These are phyloP conservation scores for Drosophila pegasa DNA, from an alignment of 2,888 invertebrate genomes.

Conservation along the genomic window DNA sequence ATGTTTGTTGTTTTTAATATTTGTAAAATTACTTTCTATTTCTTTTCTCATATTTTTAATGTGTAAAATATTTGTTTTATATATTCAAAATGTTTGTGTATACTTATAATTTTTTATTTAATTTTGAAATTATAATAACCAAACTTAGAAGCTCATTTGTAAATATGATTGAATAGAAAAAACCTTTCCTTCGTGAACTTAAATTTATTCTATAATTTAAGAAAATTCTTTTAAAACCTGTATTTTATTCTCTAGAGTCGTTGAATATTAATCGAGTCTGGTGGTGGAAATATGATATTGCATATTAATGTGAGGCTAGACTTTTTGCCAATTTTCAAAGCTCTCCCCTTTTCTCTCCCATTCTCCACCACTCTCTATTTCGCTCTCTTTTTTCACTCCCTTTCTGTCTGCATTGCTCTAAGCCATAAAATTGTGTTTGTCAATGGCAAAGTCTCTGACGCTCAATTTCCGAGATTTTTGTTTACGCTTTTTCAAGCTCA, in stretches of 20 bases:
- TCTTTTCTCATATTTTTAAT: no score
- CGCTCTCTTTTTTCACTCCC: background rate
- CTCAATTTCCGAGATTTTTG: constrained; percentile 27
- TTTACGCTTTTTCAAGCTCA: constrained; percentile 12
- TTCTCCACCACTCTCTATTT: background rate
- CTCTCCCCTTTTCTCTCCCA: background rate
- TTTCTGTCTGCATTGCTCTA: background rate
- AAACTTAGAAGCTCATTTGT: no score
- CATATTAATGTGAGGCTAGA: constrained; percentile 19
- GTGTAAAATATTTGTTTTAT: no score
- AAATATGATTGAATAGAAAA: background rate
- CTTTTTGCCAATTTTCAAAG: constrained; percentile 5
- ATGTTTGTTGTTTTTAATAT: no score
- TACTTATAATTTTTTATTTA: background rate
- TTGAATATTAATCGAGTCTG: constrained; percentile 4
- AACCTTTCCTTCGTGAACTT: background rate
- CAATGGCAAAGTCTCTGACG: constrained; percentile 22
- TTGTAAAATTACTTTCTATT: no score
- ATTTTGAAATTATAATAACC: no score
- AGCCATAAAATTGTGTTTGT: constrained; percentile 28
- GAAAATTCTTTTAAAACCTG: background rate
- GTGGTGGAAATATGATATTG: constrained; percentile 20
- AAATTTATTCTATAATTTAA: background rate
- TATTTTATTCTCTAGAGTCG: constrained; percentile 2
- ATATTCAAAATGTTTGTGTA: background rate